Evolutionary conservation across 2,888 invertebrate genomes (phyloP).

Genomic region (Corythucha ciliata): DNA sequence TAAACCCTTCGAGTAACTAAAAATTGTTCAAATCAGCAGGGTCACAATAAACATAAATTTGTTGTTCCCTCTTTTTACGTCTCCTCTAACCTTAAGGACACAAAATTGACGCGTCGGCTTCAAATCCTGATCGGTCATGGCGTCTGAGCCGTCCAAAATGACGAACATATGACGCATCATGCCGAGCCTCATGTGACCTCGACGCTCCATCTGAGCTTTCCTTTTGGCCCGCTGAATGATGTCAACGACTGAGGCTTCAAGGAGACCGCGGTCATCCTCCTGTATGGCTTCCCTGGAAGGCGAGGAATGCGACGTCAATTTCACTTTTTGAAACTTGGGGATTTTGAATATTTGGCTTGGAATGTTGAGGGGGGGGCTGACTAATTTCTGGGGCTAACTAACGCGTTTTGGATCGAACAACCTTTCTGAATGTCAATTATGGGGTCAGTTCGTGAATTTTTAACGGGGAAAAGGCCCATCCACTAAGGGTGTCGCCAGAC

Average conservation of each 20-base stretch:
- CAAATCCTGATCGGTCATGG: slow-evolving; percentile 90
- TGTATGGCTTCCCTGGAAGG: slow-evolving; percentile 78
- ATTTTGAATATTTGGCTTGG: too few relatives aligned
- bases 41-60: not conserved
- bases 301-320: slow-evolving; percentile 7
- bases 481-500: too few relatives aligned
- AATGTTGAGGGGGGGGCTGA: too few relatives aligned
- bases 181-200: slow-evolving; percentile 75
- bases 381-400: too few relatives aligned
- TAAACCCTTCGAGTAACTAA: slow-evolving; percentile 81
- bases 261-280: slow-evolving; percentile 88
- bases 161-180: slow-evolving; percentile 97
- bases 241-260: slow-evolving; percentile 84
- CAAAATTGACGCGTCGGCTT: slow-evolving; percentile 86
- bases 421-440: too few relatives aligned
- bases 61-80: not conserved
- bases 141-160: slow-evolving; percentile 84
- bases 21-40: slow-evolving; percentile 39
- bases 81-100: slow-evolving; percentile 61
- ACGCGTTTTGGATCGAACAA: too few relatives aligned
- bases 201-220: slow-evolving; percentile 60
- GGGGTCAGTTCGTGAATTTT: too few relatives aligned
- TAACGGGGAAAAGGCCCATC: not conserved
- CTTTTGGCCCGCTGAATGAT: slow-evolving; percentile 83
- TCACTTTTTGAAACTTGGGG: too few relatives aligned